Percentiles rank a stretch among this genome's conserved stretches.
Conservation (phyloP, 2,888 invertebrate genomes). For the Hylaea fasciaria region DNA sequence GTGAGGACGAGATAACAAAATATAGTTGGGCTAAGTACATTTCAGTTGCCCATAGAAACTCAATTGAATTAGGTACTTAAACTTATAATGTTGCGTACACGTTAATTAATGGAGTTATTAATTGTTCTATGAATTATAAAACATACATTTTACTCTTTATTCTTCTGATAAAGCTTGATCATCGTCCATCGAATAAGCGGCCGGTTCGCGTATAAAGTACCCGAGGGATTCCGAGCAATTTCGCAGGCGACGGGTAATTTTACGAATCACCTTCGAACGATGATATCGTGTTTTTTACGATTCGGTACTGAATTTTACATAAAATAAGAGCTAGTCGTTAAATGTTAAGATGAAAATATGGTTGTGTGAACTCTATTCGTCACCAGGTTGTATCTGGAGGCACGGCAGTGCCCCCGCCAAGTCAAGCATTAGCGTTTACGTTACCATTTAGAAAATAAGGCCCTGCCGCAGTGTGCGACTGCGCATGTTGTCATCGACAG, state of each 20-base stretch:
- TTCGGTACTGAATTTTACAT: conserved; percentile 15
- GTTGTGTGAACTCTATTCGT: conserved; percentile 1
- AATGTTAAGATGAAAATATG: conserved; percentile 7
- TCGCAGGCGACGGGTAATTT: conserved; percentile 17
- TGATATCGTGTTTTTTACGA: conserved; percentile 25
- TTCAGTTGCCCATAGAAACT: neutral
- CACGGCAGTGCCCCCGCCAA: too few relatives aligned
- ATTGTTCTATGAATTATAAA: too few relatives aligned
- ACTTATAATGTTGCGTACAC: too few relatives aligned
- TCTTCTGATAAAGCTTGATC: conserved; percentile 16
- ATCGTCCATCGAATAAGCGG: conserved; percentile 15
- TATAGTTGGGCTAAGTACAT: too few relatives aligned
- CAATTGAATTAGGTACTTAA: too few relatives aligned
- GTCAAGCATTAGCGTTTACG: neutral
- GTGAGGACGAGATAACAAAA: too few relatives aligned
- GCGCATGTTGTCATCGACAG: too few relatives aligned
- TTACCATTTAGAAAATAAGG: too few relatives aligned
- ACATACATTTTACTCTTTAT: conserved; percentile 10
- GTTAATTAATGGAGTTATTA: too few relatives aligned
- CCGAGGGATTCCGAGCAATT: conserved; percentile 21
- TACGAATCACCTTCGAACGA: conserved; percentile 20
- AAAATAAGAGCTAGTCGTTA: conserved; percentile 14
- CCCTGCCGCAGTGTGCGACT: too few relatives aligned
- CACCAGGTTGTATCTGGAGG: neutral
- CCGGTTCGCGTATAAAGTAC: conserved; percentile 23